Conservation (phyloP, 2,113 vertebrate genomes). For the Protobothrops flavoviridis region DNA sequence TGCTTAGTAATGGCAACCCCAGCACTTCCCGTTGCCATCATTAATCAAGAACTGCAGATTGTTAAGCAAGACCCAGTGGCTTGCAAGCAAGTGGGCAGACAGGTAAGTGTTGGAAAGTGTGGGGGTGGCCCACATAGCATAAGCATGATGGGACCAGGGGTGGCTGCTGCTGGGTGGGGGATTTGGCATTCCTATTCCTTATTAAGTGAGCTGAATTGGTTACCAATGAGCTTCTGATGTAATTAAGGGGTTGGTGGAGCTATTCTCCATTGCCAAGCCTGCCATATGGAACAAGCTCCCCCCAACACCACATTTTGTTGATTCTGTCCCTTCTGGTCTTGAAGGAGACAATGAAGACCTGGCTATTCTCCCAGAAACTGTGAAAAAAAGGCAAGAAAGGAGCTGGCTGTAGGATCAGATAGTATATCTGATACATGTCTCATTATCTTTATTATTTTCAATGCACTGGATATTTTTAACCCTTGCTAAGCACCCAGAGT, state of each 20-base stretch:
- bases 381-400: background rate
- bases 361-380: background rate
- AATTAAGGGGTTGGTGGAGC: background rate
- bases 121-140: background rate
- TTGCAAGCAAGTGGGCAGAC: background rate
- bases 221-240: background rate
- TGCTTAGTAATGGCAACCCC: background rate
- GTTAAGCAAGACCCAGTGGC: background rate
- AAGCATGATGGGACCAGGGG: background rate
- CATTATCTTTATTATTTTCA: background rate
- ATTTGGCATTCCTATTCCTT: background rate
- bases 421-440: background rate
- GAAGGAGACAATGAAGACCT: background rate
- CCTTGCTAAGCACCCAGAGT: background rate
- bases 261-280: background rate
- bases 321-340: background rate
- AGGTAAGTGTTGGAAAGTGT: background rate
- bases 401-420: background rate
- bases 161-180: background rate
- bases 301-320: background rate
- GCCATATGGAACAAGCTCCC: background rate
- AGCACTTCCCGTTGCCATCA: background rate
- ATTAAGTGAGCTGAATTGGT: background rate
- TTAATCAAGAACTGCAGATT: background rate
- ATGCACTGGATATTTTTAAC: background rate